Base-by-base conservation (phyloP, 2,888 invertebrate genomes). In the Xestia c-nigrum region DNA sequence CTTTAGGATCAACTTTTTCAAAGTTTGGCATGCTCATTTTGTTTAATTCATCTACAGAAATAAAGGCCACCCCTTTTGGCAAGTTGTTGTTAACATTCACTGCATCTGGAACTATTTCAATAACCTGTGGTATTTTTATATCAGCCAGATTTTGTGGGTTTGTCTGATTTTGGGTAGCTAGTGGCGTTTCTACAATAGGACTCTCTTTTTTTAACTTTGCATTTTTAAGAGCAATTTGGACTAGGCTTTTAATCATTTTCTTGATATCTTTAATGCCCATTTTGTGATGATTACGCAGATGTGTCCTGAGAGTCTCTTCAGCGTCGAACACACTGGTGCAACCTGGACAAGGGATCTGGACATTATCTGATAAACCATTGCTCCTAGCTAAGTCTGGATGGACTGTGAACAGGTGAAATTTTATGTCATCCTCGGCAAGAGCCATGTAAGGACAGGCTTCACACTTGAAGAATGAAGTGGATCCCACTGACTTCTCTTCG, bases 221-320 rank as follows among this genome's bases (percentile, higher is more conserved):
- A 89, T 96, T 92, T 91, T 96, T 95, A 19, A 96, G 90, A 38
- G 96, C 95, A 76, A 96, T 94, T 89, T 95, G 96, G 1, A 97
- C 94, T 19, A 97, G 94, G 84, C 97, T 97, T 89, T 97, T 97
- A 0, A 97, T 93, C 92, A 98, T 97, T 91, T 97, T 96, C 83
- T 96, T 96, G 3, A 97, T 94, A 89, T 98, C 98, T 85, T 97
- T 96, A 75, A 97, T 95, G 55, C 95, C 97, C 95, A 98, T 97
- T 92, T 97, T 97, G 90, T 98, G 98, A 90, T 98, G 98, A 88
- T 97, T 97, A 43, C 97, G 96, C 9, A 98, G 94, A 91, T 98
- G 98, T 9, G 97, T 96, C 85, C 97, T 95, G 0, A 98, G 92
- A 0, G 97, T 97, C 88, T 97, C 97, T 87, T 97, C 97, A 16